These are phyloP conservation scores for Rhopalosiphum maidis DNA, from an alignment of 1,140 invertebrate species.

Conservation along the genomic window DNA sequence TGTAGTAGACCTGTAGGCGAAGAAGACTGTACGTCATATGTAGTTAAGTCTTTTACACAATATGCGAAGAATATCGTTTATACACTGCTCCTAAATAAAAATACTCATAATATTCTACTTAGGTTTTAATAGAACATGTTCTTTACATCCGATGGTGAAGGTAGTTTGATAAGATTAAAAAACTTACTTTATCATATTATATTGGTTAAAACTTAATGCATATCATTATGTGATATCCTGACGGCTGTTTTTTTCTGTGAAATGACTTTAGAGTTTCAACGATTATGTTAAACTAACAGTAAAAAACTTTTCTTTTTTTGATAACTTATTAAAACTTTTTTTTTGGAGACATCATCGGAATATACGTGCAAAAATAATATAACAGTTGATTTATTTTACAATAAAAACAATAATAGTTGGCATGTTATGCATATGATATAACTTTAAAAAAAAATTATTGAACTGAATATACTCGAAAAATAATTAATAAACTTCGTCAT, in stretches of 20 bases:
- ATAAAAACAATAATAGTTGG: background rate
- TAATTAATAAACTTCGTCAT: background rate
- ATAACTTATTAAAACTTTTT: background rate
- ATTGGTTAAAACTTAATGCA: background rate
- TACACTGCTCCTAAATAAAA: background rate
- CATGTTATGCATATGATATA: background rate
- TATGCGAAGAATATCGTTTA: background rate
- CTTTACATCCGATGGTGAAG: background rate
- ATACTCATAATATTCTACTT: background rate
- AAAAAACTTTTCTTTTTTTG: background rate
- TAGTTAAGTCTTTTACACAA: background rate
- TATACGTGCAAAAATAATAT: background rate
- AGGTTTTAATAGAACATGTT: background rate
- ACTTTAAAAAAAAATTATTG: background rate
- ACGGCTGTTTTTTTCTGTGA: background rate
- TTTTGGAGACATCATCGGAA: background rate
- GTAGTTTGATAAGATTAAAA: background rate
- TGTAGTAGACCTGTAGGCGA: background rate
- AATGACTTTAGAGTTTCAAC: background rate
- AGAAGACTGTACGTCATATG: background rate
- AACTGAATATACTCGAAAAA: background rate
- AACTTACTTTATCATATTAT: background rate
- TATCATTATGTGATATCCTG: background rate
- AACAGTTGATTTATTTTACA: background rate
- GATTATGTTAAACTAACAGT: background rate